A percentile compares a stretch with the other conserved stretches of the same genome.
Evolutionary conservation across 1,140 invertebrate genomes (phyloP).

Genomic region (Drosophila insularis): DNA sequence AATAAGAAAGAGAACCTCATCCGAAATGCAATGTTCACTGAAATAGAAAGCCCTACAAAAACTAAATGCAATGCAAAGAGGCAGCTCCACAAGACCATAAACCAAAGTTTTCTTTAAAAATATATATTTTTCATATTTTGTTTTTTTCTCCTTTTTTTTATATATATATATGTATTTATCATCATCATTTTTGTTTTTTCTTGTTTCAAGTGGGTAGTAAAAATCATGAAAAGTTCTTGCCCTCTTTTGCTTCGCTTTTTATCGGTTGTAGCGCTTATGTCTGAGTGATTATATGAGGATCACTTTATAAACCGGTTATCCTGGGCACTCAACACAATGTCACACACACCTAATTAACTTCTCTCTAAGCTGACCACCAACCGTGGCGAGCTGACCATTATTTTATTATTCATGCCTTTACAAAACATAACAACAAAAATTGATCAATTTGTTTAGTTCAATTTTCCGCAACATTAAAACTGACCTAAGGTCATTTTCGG

Average conservation of each 20-base stretch:
- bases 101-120: conserved; percentile 4
- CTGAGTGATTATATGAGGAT: background rate
- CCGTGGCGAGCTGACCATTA: conserved; percentile 7
- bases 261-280: background rate
- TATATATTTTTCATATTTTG: background rate
- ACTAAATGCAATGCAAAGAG: background rate
- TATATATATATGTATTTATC: background rate
- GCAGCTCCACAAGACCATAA: background rate
- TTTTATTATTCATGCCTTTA: background rate
- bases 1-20: conserved; percentile 26
- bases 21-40: conserved; percentile 35
- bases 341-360: conserved; percentile 3
- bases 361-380: background rate
- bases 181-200: background rate
- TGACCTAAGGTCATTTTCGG: conserved; percentile 64
- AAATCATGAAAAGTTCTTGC: background rate
- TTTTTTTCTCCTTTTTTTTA: background rate
- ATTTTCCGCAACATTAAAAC: conserved; percentile 66
- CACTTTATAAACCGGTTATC: background rate
- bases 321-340: background rate
- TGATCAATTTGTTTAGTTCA: conserved; percentile 51
- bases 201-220: background rate
- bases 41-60: conserved; percentile 39
- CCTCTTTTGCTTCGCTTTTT: background rate
- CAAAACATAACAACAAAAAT: background rate